A percentile compares a stretch with the other conserved stretches of the same genome.
These are phyloP conservation scores for Brachypterus glaber DNA, from an alignment of 2,888 invertebrate genomes.

Conservation along the genomic window DNA sequence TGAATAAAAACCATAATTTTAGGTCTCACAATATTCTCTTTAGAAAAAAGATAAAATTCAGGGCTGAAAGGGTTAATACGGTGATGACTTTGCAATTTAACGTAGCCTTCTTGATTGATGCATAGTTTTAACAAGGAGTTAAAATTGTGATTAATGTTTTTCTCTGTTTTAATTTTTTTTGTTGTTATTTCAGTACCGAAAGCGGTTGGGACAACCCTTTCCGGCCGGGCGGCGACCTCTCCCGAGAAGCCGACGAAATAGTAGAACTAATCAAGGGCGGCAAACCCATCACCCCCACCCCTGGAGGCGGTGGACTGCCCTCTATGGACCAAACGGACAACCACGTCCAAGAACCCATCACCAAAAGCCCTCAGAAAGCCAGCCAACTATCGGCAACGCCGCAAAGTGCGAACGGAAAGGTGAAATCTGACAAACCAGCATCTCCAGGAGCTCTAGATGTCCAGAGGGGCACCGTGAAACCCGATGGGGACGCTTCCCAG, in stretches of 20 bases:
- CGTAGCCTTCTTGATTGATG: no score
- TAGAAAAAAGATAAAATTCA: no score
- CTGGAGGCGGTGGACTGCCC: conserved; percentile 48
- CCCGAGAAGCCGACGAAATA: conserved; percentile 91
- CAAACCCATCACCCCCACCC: conserved; percentile 72
- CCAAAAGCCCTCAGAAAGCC: conserved; percentile 27
- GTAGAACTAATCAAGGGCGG: conserved; percentile 89
- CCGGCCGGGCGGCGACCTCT: conserved; percentile 90
- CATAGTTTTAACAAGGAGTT: no score
- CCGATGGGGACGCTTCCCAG: conserved; percentile 59
- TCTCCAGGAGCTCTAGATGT: conserved; percentile 56
- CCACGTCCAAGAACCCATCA: conserved; percentile 6
- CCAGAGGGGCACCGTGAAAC: conserved; percentile 59
- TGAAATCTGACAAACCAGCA: conserved; percentile 41
- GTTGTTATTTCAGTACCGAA: conserved; percentile 64
- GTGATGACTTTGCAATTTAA: no score
- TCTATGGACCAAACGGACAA: conserved; percentile 43
- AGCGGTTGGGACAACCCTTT: conserved; percentile 98
- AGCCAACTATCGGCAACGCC: conserved; percentile 36
- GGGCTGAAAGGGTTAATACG: no score
- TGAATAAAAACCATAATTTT: no score
- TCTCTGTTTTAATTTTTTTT: no score
- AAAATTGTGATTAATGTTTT: no score
- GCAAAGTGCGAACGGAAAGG: conserved; percentile 34
- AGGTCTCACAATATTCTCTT: no score